Percentiles rank a stretch among this genome's conserved stretches.
These are phyloP conservation scores for Troides aeacus DNA, from an alignment of 2,888 invertebrate species.

Conservation along the genomic window DNA sequence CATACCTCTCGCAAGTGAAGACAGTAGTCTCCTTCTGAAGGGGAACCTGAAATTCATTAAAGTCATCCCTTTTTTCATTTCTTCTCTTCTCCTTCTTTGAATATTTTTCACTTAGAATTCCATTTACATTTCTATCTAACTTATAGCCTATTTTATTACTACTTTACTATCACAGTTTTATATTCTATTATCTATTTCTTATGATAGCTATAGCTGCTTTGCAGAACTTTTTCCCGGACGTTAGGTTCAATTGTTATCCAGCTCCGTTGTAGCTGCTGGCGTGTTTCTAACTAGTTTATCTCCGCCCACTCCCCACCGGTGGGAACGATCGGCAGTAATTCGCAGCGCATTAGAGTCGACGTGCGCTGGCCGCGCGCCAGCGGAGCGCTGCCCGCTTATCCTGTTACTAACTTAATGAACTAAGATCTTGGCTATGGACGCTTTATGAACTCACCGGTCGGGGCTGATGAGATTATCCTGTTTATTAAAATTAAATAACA, in stretches of 20 bases:
- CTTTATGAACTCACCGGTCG: constrained; percentile 1
- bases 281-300: constrained; percentile 14
- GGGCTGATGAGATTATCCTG: background rate
- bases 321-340: constrained; percentile 2
- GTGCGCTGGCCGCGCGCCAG: constrained; percentile 1
- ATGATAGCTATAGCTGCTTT: too few species aligned
- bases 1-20: too few species aligned
- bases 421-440: constrained; percentile 7
- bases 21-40: too few species aligned
- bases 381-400: constrained; percentile 2
- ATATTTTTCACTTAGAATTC: too few species aligned
- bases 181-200: too few species aligned
- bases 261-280: background rate
- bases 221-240: background rate
- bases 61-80: too few species aligned
- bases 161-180: too few species aligned
- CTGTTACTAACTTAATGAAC: constrained; percentile 15
- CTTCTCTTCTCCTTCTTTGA: too few species aligned
- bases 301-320: background rate
- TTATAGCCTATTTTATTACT: too few species aligned
- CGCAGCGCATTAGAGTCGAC: constrained; percentile 6
- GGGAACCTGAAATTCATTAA: too few species aligned
- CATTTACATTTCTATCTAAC: too few species aligned
- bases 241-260: background rate
- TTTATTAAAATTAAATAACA: too few species aligned